Base-by-base conservation (phyloP, 2,797 vertebrate genomes). In the Microctenopoma lineatum region DNA sequence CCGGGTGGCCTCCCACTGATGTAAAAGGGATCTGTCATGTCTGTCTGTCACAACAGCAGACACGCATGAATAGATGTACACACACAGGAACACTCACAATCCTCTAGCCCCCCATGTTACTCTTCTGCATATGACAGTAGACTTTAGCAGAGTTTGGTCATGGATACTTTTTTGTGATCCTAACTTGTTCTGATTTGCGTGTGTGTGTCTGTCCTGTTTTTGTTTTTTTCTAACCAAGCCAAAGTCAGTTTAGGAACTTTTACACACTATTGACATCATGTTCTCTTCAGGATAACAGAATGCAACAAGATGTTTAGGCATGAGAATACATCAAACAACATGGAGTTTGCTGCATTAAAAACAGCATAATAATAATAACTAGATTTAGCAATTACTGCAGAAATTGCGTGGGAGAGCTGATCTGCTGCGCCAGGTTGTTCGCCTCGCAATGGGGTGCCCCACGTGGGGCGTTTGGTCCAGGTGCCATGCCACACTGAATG, bases 31-130 rank as follows among this genome's bases (percentile, higher is more conserved):
- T 90, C 84, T 34, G 76, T 90, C 90, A 87, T 89, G 87, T 91
- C 84, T 78, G 61, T 75, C 83, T 89, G 84, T 91, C 89, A 90
- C 83, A 90, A 89, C 85, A 84, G 83, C 74, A 84, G 81, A 81
- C 81, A 80, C n/a, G 80, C 83, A 73, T 88, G 88, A 88, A 73
- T 68, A 63, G 72, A 66, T 55, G 80, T 52, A 72, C 75, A 75
- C 66, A 53, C 55, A 25, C 61, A 44, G 42, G 54, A 13, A 69
- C 25, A 57, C n/a, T 2, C 15, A n/a, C 36, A 27, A 5, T 32
- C 14, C 18, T 48, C 38, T 32, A 26, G 45, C 51, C 64, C 69
- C 48, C 25, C 60, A 46, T 34, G 32, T 34, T 34, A 8, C 7
- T 26, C n/a, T 6, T 61, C 14, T 46, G 18, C 52, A 25, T 66